Evolutionary conservation across 2,113 vertebrate genomes (phyloP).

Genomic region (human (Homo sapiens)): DNA sequence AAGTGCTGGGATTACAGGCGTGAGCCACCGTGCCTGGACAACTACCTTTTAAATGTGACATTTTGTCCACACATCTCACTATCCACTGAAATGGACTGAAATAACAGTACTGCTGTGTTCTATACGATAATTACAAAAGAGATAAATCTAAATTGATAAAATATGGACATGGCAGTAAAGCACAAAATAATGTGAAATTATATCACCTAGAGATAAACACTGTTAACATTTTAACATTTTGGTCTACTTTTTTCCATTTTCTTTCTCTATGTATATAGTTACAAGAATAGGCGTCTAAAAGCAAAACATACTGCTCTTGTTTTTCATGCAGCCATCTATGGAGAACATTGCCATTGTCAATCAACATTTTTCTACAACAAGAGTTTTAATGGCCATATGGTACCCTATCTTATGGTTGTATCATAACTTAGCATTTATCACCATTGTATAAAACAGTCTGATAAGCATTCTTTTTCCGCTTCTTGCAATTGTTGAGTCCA

Average conservation of each 20-base stretch:
- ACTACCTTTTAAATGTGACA: neutral
- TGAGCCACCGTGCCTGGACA: neutral
- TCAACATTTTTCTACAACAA: neutral
- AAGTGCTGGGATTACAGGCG: no score
- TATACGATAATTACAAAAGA: neutral
- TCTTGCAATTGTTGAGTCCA: neutral
- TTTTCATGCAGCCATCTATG: neutral
- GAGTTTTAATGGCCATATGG: neutral
- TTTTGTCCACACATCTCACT: neutral
- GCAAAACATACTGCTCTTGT: neutral
- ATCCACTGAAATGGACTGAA: neutral
- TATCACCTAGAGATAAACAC: neutral
- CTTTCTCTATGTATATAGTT: neutral
- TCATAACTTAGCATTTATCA: neutral
- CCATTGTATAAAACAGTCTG: neutral
- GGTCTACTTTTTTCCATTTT: neutral
- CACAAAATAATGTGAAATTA: neutral
- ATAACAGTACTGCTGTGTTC: neutral
- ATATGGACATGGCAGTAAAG: neutral
- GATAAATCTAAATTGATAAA: neutral
- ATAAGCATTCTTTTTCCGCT: neutral
- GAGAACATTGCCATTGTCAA: neutral
- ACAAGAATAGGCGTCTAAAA: neutral
- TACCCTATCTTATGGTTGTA: neutral
- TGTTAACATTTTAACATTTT: neutral